Evolutionary conservation across 1,140 invertebrate genomes (phyloP), one percentile per base, ranked within the genome.

Genomic region (Venturia canescens): DNA sequence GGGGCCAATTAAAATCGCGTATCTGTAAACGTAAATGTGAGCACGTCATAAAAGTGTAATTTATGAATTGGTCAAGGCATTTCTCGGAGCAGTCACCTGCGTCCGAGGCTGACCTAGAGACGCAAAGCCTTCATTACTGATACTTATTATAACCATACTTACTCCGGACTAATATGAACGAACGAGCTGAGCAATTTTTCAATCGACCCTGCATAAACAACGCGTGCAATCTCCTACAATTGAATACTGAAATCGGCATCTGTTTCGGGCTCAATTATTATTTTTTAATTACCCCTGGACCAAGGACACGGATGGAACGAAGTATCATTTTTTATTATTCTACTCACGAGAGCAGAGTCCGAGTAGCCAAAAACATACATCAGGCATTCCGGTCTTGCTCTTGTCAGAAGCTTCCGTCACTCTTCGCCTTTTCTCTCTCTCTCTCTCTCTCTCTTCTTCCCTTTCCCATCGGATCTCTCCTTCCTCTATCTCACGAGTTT

Each of bases 21-120:
- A 31, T 63, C 23, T 63, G 11, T 63, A 15, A 63, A 63, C 60
- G 60, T 15, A 5, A 7, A 26, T 26, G 21, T 26, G 23, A 63
- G n/a, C 11, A 26, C 60, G 60, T 63, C 23, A 63, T 63, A 63
- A 53, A 53, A 15, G 50, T 63, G 27, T 31, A 74, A 76, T 34
- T 76, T 76, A 76, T 76, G 72, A 76, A 76, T 76, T 76, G 72
- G 72, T 76, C 72, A 76, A 76, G 50, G 53, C 72, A 76, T 76
- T 76, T 21, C 71, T 26, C 50, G 72, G 53, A 76, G 72, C 72
- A 76, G 72, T 76, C 72, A 76, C 72, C 72, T 76, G 72, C 27
- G 72, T 29, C 44, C 15, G 71, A 74, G 72, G 72, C 72, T 76
- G 50, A 76, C 72, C 72, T 76, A 76, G 53, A 76, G 53, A 76